Conservation (phyloP, 2,113 vertebrate species). For the Orientallactaga bullata region DNA sequence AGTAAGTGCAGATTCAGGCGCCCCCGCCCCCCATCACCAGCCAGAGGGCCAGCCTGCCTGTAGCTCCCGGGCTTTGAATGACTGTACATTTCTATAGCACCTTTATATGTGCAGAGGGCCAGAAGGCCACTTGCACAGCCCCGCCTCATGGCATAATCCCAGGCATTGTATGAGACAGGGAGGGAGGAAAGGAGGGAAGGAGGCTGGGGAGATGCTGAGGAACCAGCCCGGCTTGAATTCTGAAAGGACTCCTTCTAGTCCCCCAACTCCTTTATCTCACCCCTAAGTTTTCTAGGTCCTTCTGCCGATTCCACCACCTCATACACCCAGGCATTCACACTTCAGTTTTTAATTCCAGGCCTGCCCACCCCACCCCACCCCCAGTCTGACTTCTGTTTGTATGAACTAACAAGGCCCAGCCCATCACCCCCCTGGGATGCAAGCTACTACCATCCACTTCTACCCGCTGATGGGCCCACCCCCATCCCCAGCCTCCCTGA, state of each 20-base stretch:
- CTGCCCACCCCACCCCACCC: background rate
- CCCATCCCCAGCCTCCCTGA: slow-evolving; percentile 64
- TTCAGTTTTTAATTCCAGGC: background rate
- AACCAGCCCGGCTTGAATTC: slow-evolving; percentile 60
- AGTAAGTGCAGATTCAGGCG: slow-evolving; percentile 41
- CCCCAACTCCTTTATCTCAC: background rate
- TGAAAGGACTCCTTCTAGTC: slow-evolving; percentile 12
- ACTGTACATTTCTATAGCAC: slow-evolving; percentile 76
- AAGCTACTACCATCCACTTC: slow-evolving; percentile 36
- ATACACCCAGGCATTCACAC: background rate
- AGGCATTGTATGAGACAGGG: slow-evolving; percentile 28
- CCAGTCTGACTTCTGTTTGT: background rate
- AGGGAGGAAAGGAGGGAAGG: background rate
- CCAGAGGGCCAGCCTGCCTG: background rate
- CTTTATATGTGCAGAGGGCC: slow-evolving; percentile 68
- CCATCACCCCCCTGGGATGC: slow-evolving; percentile 33
- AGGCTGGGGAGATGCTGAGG: slow-evolving; percentile 39
- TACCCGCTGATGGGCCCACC: slow-evolving; percentile 26
- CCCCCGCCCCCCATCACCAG: background rate
- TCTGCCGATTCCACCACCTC: slow-evolving; percentile 53
- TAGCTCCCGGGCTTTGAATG: slow-evolving; percentile 51
- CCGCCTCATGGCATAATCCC: slow-evolving; percentile 34
- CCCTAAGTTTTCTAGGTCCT: background rate
- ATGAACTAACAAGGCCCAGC: slow-evolving; percentile 27
- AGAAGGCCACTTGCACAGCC: slow-evolving; percentile 52